Evolutionary conservation across 2,113 vertebrate species (phyloP).

Genomic region (Lamprologus lemairii): DNA sequence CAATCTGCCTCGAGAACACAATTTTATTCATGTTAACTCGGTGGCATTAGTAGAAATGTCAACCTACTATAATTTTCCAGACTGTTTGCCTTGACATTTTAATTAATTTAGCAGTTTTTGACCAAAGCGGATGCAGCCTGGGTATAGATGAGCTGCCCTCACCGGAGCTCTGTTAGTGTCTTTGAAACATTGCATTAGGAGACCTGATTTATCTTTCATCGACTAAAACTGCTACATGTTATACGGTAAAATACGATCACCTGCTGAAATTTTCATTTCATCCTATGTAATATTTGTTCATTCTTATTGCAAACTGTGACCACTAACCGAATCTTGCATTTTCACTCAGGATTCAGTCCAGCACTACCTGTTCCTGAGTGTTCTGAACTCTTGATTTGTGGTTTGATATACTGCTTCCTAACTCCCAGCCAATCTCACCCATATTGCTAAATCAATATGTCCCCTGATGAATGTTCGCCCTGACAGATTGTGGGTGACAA

Average conservation of each 20-base stretch:
- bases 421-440: constrained; percentile 59
- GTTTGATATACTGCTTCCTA: constrained; percentile 49
- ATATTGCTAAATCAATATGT: constrained; percentile 66
- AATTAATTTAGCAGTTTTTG: neutral
- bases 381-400: constrained; percentile 50
- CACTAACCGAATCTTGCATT: neutral
- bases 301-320: neutral
- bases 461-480: constrained; percentile 43
- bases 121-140: neutral
- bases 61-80: neutral
- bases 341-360: neutral
- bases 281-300: neutral
- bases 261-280: neutral
- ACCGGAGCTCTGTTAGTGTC: neutral
- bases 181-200: neutral
- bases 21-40: neutral
- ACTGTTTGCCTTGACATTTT: neutral
- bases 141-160: neutral
- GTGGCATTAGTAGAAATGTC: neutral
- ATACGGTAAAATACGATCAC: neutral
- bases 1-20: neutral
- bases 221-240: neutral
- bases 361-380: constrained; percentile 23
- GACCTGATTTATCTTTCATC: neutral
- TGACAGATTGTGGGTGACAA: constrained; percentile 49